These are phyloP conservation scores for Bufo gargarizans DNA, from an alignment of 2,113 vertebrate species.

Conservation along the genomic window DNA sequence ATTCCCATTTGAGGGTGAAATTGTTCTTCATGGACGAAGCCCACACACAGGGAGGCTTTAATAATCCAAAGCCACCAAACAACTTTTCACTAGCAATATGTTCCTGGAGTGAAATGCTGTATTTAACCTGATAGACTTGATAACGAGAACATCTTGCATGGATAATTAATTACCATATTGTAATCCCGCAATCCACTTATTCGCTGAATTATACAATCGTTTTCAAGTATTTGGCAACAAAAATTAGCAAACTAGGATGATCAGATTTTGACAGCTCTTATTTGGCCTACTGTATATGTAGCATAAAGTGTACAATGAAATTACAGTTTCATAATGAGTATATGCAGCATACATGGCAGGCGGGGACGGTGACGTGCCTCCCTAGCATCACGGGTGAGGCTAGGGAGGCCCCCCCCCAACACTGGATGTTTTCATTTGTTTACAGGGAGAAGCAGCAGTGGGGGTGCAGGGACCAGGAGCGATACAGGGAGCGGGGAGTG, in stretches of 20 bases:
- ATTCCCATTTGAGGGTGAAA: not conserved
- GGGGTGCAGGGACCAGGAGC: too few relatives aligned
- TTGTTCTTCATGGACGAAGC: not conserved
- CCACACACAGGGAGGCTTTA: not conserved
- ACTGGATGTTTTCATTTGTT: too few relatives aligned
- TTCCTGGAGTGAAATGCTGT: not conserved
- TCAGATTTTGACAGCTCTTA: not conserved
- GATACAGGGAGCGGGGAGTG: too few relatives aligned
- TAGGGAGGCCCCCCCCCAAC: too few relatives aligned
- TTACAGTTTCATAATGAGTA: not conserved
- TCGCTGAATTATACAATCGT: not conserved
- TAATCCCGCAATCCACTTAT: not conserved
- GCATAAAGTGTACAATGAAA: not conserved
- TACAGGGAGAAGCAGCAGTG: too few relatives aligned
- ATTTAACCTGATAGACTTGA: constrained; percentile 5
- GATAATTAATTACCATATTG: constrained; percentile 6
- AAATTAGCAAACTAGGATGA: not conserved
- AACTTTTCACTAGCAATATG: not conserved
- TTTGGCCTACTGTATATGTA: not conserved
- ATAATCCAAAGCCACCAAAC: not conserved
- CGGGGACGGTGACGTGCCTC: too few relatives aligned
- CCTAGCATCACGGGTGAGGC: too few relatives aligned
- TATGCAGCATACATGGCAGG: not conserved
- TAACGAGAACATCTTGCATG: not conserved
- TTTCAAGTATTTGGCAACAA: constrained; percentile 9